Evolutionary conservation across 2,113 vertebrate species (phyloP), one percentile per base, ranked within the genome.

Genomic region (Pachycephala philippinensis): DNA sequence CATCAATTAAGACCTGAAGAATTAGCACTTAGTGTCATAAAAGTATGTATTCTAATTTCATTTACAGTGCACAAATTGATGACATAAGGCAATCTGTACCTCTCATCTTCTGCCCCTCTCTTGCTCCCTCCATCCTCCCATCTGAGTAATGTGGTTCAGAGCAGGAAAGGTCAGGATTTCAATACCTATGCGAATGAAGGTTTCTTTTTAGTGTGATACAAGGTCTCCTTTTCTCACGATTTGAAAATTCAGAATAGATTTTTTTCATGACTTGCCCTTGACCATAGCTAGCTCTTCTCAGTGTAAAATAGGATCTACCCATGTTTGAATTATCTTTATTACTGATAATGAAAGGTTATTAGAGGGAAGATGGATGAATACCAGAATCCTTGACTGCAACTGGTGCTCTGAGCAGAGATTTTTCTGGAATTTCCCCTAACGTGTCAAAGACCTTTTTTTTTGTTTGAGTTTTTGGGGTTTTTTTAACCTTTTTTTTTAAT

Each of bases 1-100:
- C 49, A 79, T 57, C 91, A 96, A 96, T 95, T 97, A 96, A 91
- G 94, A 87, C 27, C 52, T 84, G 65, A 96, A 92, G 69, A 96
- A 95, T 95, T 96, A 95, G 87, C 93, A 84, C 87, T 95, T 91
- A 96, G 57, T 82, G 61, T 81, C 89, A 78, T 93, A 92, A 79
- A 97, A 84, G 28, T 53, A 75, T 50, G 69, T 89, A 82, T 89
- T 92, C 91, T 92, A 87, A 72, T 94, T 94, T 89, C 49, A 79
- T 76, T 72, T 89, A 72, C 84, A 84, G n/a, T 84, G 81, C 65
- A 78, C 91, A 93, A 91, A 89, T 87, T 87, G 87, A 89, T 75
- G 80, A 91, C 74, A 82, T 72, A 91, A 95, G 60, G 72, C 72
- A 95, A 91, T 95, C 77, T 82, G 66, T 57, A 87, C 53, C 56